Evolutionary conservation across 2,113 vertebrate species (phyloP).

Genomic region (Scalopus aquaticus): DNA sequence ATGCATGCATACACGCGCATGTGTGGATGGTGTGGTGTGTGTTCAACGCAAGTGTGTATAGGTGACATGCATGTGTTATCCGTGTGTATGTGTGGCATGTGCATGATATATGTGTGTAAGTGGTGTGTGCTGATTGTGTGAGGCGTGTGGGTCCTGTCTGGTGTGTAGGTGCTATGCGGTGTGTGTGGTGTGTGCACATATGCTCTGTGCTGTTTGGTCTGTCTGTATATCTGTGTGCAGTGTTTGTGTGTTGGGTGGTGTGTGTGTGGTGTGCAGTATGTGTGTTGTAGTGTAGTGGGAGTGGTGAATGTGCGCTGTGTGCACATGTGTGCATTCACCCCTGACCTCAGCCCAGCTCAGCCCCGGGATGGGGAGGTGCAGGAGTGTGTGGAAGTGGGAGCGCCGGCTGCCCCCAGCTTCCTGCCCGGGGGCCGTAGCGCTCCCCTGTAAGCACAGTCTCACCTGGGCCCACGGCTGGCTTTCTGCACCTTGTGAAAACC

Average conservation of each 20-base stretch:
- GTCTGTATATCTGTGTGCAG: too few relatives aligned
- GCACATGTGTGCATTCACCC: neutral
- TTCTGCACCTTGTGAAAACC: too few relatives aligned
- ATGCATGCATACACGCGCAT: neutral
- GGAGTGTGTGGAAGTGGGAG: too few relatives aligned
- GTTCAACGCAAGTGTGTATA: neutral
- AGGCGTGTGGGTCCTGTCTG: neutral
- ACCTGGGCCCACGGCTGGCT: too few relatives aligned
- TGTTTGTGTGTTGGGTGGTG: too few relatives aligned
- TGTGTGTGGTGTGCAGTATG: neutral
- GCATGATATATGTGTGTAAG: neutral
- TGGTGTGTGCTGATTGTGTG: neutral
- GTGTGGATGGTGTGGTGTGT: too few relatives aligned
- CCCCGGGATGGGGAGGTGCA: too few relatives aligned
- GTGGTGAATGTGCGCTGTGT: neutral
- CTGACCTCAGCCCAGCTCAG: too few relatives aligned
- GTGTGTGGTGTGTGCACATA: neutral
- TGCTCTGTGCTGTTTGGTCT: neutral
- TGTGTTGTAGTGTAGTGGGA: neutral
- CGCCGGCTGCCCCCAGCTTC: too few relatives aligned
- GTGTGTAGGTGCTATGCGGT: too few relatives aligned
- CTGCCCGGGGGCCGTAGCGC: too few relatives aligned
- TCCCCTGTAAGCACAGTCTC: too few relatives aligned
- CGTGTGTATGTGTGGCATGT: neutral
- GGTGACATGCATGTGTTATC: neutral